These are phyloP conservation scores for Syrmaticus mikado DNA, from an alignment of 2,113 vertebrate genomes.

Conservation along the genomic window DNA sequence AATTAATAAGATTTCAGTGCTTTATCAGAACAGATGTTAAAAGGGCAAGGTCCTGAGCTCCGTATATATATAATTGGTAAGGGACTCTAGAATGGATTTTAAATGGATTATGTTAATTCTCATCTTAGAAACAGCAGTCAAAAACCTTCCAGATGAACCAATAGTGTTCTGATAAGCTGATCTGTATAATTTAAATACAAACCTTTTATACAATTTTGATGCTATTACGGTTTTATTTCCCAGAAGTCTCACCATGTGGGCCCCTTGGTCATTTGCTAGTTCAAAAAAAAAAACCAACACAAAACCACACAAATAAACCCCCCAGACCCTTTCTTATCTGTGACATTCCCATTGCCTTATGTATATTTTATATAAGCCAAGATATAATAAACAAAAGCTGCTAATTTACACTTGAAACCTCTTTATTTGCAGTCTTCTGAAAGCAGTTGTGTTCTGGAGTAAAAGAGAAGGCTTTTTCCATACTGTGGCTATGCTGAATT, in stretches of 20 bases:
- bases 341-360: slow-evolving; percentile 3
- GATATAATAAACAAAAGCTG: slow-evolving; percentile 49
- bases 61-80: slow-evolving; percentile 69
- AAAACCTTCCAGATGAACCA: slow-evolving; percentile 75
- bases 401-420: slow-evolving; percentile 67
- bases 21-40: slow-evolving; percentile 73
- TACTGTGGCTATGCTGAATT: background rate
- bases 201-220: slow-evolving; percentile 60
- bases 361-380: slow-evolving; percentile 60
- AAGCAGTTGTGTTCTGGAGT: slow-evolving; percentile 39
- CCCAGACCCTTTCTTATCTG: slow-evolving; percentile 38
- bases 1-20: slow-evolving; percentile 61
- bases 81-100: slow-evolving; percentile 66
- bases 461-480: slow-evolving; percentile 25
- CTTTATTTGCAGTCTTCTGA: slow-evolving; percentile 53
- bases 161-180: slow-evolving; percentile 72
- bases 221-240: slow-evolving; percentile 67
- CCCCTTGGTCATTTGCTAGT: slow-evolving; percentile 37
- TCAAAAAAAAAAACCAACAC: slow-evolving; percentile 15
- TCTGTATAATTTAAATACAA: slow-evolving; percentile 73
- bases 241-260: slow-evolving; percentile 66
- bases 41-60: slow-evolving; percentile 63
- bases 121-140: slow-evolving; percentile 63
- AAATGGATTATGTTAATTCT: slow-evolving; percentile 78
- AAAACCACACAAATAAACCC: background rate